A percentile compares a stretch with the other conserved stretches of the same genome.
Conservation (phyloP, 2,113 vertebrate species). For the Ophthalmolycus amberensis region DNA sequence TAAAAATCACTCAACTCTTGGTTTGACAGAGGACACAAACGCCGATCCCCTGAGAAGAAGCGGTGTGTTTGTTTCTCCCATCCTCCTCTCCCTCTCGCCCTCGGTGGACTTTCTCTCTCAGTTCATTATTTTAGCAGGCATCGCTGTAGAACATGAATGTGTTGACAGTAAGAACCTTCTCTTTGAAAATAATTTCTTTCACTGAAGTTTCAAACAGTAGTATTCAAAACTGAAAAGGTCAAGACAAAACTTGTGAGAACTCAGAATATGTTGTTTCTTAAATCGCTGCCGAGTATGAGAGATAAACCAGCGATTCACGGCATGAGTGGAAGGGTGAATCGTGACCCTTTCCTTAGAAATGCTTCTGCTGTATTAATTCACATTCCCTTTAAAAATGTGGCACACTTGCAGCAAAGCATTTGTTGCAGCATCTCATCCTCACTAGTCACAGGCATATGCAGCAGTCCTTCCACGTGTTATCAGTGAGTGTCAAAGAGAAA, state of each 20-base stretch:
- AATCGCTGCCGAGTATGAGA: background rate
- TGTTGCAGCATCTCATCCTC: background rate
- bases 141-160: conserved; percentile 3
- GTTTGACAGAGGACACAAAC: background rate
- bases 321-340: background rate
- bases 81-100: too few relatives aligned
- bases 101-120: too few relatives aligned
- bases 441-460: background rate
- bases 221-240: conserved; percentile 16
- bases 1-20: background rate
- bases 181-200: background rate
- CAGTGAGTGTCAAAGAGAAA: background rate
- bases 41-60: too few relatives aligned
- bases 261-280: background rate
- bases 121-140: background rate
- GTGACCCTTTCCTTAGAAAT: background rate
- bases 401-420: background rate
- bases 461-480: conserved; percentile 3
- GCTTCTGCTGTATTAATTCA: background rate
- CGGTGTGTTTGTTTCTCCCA: background rate
- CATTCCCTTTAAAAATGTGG: background rate
- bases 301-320: background rate
- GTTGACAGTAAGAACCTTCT: background rate
- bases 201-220: conserved; percentile 9
- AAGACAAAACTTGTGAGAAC: background rate